These are phyloP conservation scores for Scaptomyza cyrtandrae DNA, from an alignment of 2,888 invertebrate species.

Conservation along the genomic window DNA sequence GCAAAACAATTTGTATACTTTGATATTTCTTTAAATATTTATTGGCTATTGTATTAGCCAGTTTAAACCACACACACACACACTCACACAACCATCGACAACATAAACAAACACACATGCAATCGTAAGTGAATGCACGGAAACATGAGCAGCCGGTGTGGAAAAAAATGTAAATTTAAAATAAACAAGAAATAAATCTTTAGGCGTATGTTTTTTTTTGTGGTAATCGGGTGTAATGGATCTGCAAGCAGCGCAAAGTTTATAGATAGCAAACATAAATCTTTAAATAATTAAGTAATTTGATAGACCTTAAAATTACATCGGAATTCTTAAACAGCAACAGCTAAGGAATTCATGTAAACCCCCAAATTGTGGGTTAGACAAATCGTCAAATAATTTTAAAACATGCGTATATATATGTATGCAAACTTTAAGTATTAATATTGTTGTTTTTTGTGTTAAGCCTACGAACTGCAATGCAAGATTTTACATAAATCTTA, in stretches of 20 bases:
- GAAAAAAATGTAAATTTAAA: conserved; percentile 63
- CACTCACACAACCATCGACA: neutral
- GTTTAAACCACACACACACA: neutral
- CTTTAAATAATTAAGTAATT: neutral
- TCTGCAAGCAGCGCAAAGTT: neutral
- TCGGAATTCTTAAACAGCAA: neutral
- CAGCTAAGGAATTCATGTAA: neutral
- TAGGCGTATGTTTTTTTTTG: conserved; percentile 4
- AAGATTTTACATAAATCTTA: neutral
- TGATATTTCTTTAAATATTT: conserved; percentile 45
- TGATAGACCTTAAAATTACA: neutral
- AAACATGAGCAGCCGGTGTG: conserved; percentile 28
- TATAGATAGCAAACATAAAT: neutral
- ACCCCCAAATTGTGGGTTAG: neutral
- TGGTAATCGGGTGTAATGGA: neutral
- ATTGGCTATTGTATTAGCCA: conserved; percentile 53
- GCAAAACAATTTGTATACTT: conserved; percentile 11
- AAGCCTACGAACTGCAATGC: no score
- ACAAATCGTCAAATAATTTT: no score
- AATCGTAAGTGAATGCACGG: conserved; percentile 6
- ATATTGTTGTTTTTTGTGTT: no score
- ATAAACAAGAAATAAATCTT: conserved; percentile 45
- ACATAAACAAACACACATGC: conserved; percentile 22
- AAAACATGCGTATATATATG: no score
- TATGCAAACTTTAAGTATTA: no score